Base-by-base conservation (phyloP, 37 sponge, comb jelly and placozoan species). In the Geodia barretti region DNA sequence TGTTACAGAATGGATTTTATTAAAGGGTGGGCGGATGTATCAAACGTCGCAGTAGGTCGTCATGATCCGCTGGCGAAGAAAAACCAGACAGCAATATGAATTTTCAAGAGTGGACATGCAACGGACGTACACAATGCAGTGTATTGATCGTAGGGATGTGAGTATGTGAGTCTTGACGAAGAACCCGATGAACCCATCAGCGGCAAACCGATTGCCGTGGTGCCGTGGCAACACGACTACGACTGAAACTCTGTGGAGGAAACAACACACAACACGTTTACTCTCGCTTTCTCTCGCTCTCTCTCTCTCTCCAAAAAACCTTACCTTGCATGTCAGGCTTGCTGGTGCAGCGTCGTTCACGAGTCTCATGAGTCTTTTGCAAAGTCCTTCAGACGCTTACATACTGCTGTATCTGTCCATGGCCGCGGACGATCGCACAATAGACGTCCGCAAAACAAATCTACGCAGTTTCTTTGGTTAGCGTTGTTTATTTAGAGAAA, bases 101-200 rank as follows among this genome's bases (percentile, higher is more conserved):
- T n/a, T n/a, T n/a, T n/a, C n/a, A n/a, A n/a, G n/a, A n/a, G n/a
- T n/a, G n/a, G n/a, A n/a, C n/a, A n/a, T n/a, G n/a, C n/a, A n/a
- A 23, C 11, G 7, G 17, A 70, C 35, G n/a, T 70, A 70, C 71
- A 33, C 39, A 5, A 2, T 25, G 28, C 33, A 34, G 30, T 32
- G 30, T 66, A 2, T 5, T 70, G 20, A 33, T 70, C 71, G 35
- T 70, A 25, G 40, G 37, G 20, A 38, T 37, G 71, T 38, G 36
- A 70, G 35, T 70, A 70, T 34, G 20, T 36, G 8, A 36, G 39
- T 38, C 32, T 33, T 98, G 39, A 98, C 99, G 83, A 98, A 98
- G 88, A 94, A 98, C n/a, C 99, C 99, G 41, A 98, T 96, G 89
- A 98, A 98, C 3, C 99, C 99, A 97, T 96, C 96, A 68, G 96